Conservation (phyloP, 2,797 vertebrate species). For the Propithecus perrieri region DNA sequence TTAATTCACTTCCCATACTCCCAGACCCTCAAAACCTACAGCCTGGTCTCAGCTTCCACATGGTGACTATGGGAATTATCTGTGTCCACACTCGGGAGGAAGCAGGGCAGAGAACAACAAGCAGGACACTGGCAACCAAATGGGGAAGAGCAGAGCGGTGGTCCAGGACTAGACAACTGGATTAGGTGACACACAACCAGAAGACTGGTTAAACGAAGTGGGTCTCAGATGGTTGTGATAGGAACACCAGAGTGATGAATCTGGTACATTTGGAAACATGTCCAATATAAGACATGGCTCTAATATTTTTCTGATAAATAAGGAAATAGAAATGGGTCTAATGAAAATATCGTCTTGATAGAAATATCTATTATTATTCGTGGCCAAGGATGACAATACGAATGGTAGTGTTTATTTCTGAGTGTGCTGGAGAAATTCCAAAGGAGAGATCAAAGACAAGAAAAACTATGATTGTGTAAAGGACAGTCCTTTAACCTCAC, state of each 20-base stretch:
- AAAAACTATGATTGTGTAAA: not conserved
- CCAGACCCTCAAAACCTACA: not conserved
- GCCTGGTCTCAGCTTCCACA: not conserved
- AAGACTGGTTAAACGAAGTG: not conserved
- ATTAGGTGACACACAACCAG: not conserved
- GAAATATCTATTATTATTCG: not conserved
- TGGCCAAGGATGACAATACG: not conserved
- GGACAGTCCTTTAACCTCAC: not conserved
- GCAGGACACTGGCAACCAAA: not conserved
- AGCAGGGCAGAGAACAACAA: not conserved
- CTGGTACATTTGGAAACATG: not conserved
- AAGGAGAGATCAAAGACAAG: not conserved
- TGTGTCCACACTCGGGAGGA: not conserved
- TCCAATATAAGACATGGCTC: not conserved
- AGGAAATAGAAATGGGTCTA: not conserved
- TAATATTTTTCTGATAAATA: conserved; percentile 7
- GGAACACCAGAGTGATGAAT: not conserved
- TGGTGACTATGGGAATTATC: not conserved
- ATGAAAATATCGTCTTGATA: not conserved
- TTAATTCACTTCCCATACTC: not conserved
- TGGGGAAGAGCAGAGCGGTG: not conserved
- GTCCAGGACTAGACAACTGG: too few relatives aligned
- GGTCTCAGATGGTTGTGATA: not conserved
- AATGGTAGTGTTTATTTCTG: not conserved
- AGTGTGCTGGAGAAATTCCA: not conserved